A percentile compares a stretch with the other conserved stretches of the same genome.
These are phyloP conservation scores for Tridacna gigas DNA, from an alignment of 2,888 invertebrate genomes.

Conservation along the genomic window DNA sequence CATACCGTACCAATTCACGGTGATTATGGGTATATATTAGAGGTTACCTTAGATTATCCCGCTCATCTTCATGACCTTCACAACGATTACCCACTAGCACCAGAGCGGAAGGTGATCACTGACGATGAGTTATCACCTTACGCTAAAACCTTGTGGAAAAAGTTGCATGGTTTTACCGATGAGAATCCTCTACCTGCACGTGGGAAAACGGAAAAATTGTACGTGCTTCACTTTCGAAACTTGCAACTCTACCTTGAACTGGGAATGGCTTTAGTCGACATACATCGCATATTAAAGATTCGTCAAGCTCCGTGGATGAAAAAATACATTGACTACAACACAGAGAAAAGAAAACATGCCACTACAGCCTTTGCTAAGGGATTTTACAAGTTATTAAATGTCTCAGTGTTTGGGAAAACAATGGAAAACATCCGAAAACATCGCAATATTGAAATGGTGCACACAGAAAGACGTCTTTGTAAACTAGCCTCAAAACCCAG, in stretches of 20 bases:
- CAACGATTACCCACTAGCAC: conserved; percentile 28
- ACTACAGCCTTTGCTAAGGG: conserved; percentile 81
- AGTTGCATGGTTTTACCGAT: background rate
- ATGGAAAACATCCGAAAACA: conserved; percentile 52
- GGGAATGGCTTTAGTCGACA: conserved; percentile 71
- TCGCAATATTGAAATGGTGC: conserved; percentile 37
- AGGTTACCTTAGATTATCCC: conserved; percentile 23
- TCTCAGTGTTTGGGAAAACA: conserved; percentile 65
- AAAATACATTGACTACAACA: conserved; percentile 81
- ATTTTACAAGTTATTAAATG: conserved; percentile 74
- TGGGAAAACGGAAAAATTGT: conserved; percentile 44
- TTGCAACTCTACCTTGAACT: conserved; percentile 75
- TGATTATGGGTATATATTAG: conserved; percentile 17
- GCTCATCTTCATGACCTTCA: conserved; percentile 13
- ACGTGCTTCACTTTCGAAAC: conserved; percentile 81
- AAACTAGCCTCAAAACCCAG: conserved; percentile 43
- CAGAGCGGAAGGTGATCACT: background rate
- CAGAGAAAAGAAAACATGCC: conserved; percentile 69
- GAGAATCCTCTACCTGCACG: conserved; percentile 7
- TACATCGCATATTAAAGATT: conserved; percentile 79
- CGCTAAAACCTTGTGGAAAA: conserved; percentile 19
- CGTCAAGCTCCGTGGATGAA: conserved; percentile 79
- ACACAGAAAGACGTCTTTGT: conserved; percentile 31
- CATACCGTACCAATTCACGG: background rate
- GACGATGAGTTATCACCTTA: conserved; percentile 21